Evolutionary conservation across 1,140 invertebrate species (phyloP), one percentile per base, ranked within the genome.

Genomic region (Lithobius niger): DNA sequence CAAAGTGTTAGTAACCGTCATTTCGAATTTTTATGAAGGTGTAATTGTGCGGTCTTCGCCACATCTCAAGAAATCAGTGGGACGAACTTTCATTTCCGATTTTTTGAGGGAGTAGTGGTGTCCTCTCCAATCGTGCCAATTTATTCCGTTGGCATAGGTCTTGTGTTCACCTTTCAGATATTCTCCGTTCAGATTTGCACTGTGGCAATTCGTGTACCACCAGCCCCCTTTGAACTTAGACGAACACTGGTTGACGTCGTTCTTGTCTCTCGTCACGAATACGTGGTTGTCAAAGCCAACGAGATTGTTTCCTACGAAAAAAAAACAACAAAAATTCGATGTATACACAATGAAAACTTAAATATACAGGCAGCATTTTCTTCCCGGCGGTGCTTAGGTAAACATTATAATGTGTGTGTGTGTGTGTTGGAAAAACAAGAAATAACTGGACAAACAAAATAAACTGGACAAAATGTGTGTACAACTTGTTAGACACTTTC

Each of bases 181-280:
- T 1, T 52, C 22, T 0, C 63, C 64, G 50, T 66, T 66, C 1
- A 66, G 52, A 26, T 65, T 66, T 19, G 61, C 56, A 10, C 21
- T 2, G 45, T 65, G 61, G 42, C 64, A 66, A 1, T 44, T 45
- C n/a, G 27, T 25, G 43, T 65, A 66, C 64, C 64, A 66, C 64
- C 63, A 66, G 0, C 49, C 64, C 10, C 63, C 64, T 54, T 62
- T 55, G 43, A 54, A 65, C 0, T 13, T 40, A 10, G 21, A 2
- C 21, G 64, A 60, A 57, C 64, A 66, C 21, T 48, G 27, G 2
- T 15, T 49, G 27, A 60, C 59, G 18, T 62, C 52, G 22, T 64
- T 63, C 18, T 54, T 45, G 43, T 65, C 60, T 27, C 56, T 56
- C 1, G 64, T 64, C 6, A 47, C 54, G 52, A 65, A 65, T 22